phyloP scores from a whole-genome alignment of 2,888 invertebrate species.

The Lacanobia wlatinum region DNA sequence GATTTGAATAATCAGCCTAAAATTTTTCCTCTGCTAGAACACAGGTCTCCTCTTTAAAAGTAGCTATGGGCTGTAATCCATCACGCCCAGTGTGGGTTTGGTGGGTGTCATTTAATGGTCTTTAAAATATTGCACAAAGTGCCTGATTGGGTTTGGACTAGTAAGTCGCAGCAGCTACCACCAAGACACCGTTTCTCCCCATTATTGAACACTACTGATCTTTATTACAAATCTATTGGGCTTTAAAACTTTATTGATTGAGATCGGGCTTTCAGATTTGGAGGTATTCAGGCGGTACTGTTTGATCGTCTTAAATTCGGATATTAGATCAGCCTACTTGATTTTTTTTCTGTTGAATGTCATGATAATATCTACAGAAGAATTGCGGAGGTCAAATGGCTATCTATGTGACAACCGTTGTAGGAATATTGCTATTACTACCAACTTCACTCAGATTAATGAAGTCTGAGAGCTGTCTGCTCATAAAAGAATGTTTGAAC shows the following conservation, averaged over 20 bases:
- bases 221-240: slow-evolving; percentile 63
- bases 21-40: background rate
- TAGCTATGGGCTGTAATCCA: background rate
- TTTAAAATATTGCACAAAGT: background rate
- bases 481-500: background rate
- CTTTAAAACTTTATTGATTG: slow-evolving; percentile 54
- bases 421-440: background rate
- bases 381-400: slow-evolving; percentile 45
- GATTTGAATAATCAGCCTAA: background rate
- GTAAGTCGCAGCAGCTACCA: no score
- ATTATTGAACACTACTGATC: slow-evolving; percentile 53
- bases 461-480: background rate
- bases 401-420: slow-evolving; percentile 30
- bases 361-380: slow-evolving; percentile 38
- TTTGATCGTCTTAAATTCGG: slow-evolving; percentile 46
- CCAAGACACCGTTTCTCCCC: background rate
- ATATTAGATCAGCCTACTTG: slow-evolving; percentile 43
- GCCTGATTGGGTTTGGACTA: background rate
- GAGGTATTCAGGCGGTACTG: slow-evolving; percentile 51
- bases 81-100: background rate
- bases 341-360: slow-evolving; percentile 41
- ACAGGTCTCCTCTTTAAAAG: background rate
- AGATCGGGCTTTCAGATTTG: slow-evolving; percentile 53
- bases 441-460: background rate
- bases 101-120: background rate